These are phyloP conservation scores for Colossoma macropomum DNA, from an alignment of 2,113 vertebrate genomes.

Conservation along the genomic window DNA sequence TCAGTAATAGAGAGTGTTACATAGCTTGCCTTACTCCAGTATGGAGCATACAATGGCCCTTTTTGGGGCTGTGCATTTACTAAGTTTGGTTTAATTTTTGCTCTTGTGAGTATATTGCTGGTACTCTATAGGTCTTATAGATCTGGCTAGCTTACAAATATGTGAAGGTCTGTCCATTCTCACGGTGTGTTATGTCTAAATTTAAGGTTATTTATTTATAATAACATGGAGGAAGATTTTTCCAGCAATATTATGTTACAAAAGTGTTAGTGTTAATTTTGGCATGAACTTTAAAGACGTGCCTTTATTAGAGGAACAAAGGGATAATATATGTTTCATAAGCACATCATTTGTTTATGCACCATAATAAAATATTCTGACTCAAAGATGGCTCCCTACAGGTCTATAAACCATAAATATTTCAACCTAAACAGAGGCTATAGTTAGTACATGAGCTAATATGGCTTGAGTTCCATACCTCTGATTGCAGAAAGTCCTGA, in stretches of 20 bases:
- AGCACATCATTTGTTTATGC: conserved; percentile 31
- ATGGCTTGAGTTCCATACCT: not conserved
- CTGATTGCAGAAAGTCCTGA: not conserved
- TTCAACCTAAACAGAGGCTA: conserved; percentile 13
- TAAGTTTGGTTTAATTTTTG: conserved; percentile 57
- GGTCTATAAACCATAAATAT: conserved; percentile 23
- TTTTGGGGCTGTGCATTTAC: conserved; percentile 74
- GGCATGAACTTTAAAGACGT: conserved; percentile 16
- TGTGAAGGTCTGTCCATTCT: conserved; percentile 60
- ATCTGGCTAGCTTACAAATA: conserved; percentile 70
- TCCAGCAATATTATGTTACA: conserved; percentile 32
- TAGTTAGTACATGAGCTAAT: not conserved
- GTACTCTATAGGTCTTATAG: conserved; percentile 80
- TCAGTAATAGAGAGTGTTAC: conserved; percentile 55
- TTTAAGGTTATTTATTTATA: conserved; percentile 45
- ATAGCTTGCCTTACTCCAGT: conserved; percentile 71
- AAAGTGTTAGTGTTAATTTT: conserved; percentile 42
- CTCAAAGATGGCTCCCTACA: conserved; percentile 32
- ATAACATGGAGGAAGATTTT: conserved; percentile 6
- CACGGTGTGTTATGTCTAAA: conserved; percentile 65
- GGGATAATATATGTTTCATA: conserved; percentile 23
- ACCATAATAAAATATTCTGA: not conserved
- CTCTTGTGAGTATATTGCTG: conserved; percentile 65
- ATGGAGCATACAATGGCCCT: conserved; percentile 75
- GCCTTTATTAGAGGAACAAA: conserved; percentile 35